Evolutionary conservation across 1,140 invertebrate genomes (phyloP), one percentile per base, ranked within the genome.

Genomic region (Drosophila ercepeae): DNA sequence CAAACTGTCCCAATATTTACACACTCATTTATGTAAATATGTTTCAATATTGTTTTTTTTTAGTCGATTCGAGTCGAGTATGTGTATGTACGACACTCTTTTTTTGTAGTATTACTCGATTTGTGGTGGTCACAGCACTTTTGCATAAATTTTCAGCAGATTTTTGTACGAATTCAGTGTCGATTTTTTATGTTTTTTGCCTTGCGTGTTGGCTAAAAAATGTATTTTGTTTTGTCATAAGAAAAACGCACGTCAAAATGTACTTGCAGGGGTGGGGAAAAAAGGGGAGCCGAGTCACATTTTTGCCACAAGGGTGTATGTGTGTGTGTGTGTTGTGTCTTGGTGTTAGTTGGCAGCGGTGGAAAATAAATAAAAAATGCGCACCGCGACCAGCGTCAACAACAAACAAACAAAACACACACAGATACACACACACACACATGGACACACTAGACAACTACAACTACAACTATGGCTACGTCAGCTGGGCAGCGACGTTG

Each of bases 371-470:
- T 60, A 82, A 64, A 84, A 83, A 84, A 79, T 84, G 70, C 72
- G 82, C 82, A 84, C 75, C 81, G 81, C 81, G 72, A 76, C 81
- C 81, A 86, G 65, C 81, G 72, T 79, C 82, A 86, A 88, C 74
- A 86, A 83, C 69, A 81, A 48, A 48, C 23, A 50, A 51, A 8
- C 39, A 54, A 14, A 55, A 45, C 42, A 55, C 13, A 64, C 25
- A 63, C 29, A 79, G 79, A 84, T 75, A 27, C 25, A 76, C 78
- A 82, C 76, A 72, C 67, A 82, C 78, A 82, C 63, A 68, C 73
- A 74, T 69, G 74, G 73, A 51, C 54, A 68, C 49, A 39, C n/a
- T 13, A 48, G n/a, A 16, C 21, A 13, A 48, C 3, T 3, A 23
- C 23, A 19, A 55, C 16, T 41, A 55, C 21, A 13, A 48, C n/a